Evolutionary conservation across 1,140 invertebrate species (phyloP).

Genomic region (Frieseomelitta varia): DNA sequence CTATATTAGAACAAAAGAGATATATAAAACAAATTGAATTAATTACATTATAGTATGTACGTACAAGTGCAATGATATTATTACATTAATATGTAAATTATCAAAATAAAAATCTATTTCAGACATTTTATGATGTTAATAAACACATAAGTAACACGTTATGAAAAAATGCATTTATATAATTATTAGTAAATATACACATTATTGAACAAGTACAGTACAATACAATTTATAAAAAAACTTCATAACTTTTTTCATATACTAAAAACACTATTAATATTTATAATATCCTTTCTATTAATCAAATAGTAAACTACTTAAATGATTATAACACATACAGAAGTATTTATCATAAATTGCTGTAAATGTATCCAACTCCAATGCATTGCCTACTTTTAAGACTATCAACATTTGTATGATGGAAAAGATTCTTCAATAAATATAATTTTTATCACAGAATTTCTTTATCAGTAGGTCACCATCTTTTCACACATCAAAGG

Average conservation of each 20-base stretch:
- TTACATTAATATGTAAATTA: not conserved
- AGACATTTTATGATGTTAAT: not conserved
- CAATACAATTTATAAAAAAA: not conserved
- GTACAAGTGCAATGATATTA: not conserved
- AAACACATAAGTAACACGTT: not conserved
- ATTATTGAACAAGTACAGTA: not conserved
- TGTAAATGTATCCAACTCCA: constrained; percentile 15
- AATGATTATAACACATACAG: constrained; percentile 27
- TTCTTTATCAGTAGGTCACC: constrained; percentile 69
- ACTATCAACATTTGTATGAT: constrained; percentile 22
- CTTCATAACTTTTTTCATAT: not conserved
- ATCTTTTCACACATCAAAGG: constrained; percentile 70
- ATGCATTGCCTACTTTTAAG: constrained; percentile 20
- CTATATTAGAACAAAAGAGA: not conserved
- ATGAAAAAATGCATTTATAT: not conserved
- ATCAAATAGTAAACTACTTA: constrained; percentile 7
- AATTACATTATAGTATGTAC: not conserved
- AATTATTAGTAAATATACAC: not conserved
- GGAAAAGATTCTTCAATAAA: constrained; percentile 35
- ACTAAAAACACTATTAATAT: constrained; percentile 18
- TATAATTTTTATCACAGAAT: constrained; percentile 66
- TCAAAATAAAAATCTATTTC: not conserved
- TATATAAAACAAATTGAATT: not conserved
- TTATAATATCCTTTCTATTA: constrained; percentile 7
- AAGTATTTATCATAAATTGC: constrained; percentile 12